A percentile compares a stretch with the other conserved stretches of the same genome.
Evolutionary conservation across 2,797 vertebrate genomes (phyloP).

Genomic region (Danio albolineatus): DNA sequence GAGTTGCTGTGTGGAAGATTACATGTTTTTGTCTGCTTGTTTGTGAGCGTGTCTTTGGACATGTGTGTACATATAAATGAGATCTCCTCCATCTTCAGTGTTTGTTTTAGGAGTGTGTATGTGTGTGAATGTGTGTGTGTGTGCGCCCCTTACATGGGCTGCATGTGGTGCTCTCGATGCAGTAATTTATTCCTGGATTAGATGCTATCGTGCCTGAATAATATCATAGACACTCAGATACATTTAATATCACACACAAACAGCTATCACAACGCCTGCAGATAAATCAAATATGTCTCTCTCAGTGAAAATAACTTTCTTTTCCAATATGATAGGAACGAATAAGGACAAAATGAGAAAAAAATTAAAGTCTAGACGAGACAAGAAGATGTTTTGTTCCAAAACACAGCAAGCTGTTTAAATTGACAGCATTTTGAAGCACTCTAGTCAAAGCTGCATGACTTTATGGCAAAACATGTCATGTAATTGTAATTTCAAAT

Average conservation of each 20-base stretch:
- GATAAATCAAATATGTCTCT: constrained; percentile 35
- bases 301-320: constrained; percentile 26
- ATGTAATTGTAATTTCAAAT: too few relatives aligned
- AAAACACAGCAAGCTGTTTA: constrained; percentile 9
- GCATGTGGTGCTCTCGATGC: constrained; percentile 46
- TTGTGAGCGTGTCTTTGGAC: constrained; percentile 36
- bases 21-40: constrained; percentile 40
- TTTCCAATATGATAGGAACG: constrained; percentile 41
- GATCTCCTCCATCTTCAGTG: not conserved
- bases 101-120: constrained; percentile 27
- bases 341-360: constrained; percentile 35
- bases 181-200: constrained; percentile 64
- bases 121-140: not conserved
- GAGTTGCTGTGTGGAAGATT: constrained; percentile 38
- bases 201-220: constrained; percentile 40
- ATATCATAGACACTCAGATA: constrained; percentile 48
- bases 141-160: constrained; percentile 30
- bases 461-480: not conserved
- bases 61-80: constrained; percentile 24
- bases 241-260: constrained; percentile 45
- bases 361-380: not conserved
- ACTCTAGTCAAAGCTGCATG: not conserved
- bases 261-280: constrained; percentile 23
- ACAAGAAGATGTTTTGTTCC: not conserved
- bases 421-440: not conserved